Conservation (phyloP, 2,113 vertebrate genomes). For the Hydrochoerus hydrochaeris region DNA sequence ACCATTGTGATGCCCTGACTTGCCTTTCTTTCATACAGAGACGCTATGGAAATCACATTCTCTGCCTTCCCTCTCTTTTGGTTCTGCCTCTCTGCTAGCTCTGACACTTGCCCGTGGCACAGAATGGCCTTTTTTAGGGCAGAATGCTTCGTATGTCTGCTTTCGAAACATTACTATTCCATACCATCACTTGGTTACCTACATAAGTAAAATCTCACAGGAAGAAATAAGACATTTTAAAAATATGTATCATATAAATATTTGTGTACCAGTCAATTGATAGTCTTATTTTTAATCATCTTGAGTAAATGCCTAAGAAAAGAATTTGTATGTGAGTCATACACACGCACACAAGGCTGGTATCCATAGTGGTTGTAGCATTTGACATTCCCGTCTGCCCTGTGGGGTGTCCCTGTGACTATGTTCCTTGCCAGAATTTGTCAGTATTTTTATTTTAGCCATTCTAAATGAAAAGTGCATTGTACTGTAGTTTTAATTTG, state of each 20-base stretch:
- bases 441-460: neutral
- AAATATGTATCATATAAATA: neutral
- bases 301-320: neutral
- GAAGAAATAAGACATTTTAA: neutral
- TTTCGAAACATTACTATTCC: neutral
- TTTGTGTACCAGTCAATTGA: neutral
- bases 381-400: neutral
- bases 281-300: neutral
- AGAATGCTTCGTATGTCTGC: neutral
- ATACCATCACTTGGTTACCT: neutral
- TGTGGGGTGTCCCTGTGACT: neutral
- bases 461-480: neutral
- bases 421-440: neutral
- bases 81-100: neutral
- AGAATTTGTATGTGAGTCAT: neutral
- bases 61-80: rapidly evolving
- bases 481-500: slow-evolving; percentile 47
- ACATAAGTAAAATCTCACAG: neutral
- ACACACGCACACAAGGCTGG: neutral
- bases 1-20: too few relatives aligned
- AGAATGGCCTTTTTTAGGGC: neutral
- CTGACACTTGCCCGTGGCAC: neutral
- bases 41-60: neutral
- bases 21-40: neutral
- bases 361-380: neutral